phyloP scores from a whole-genome alignment of 2,888 invertebrate species.

The Chalcosyrphus nemorum region DNA sequence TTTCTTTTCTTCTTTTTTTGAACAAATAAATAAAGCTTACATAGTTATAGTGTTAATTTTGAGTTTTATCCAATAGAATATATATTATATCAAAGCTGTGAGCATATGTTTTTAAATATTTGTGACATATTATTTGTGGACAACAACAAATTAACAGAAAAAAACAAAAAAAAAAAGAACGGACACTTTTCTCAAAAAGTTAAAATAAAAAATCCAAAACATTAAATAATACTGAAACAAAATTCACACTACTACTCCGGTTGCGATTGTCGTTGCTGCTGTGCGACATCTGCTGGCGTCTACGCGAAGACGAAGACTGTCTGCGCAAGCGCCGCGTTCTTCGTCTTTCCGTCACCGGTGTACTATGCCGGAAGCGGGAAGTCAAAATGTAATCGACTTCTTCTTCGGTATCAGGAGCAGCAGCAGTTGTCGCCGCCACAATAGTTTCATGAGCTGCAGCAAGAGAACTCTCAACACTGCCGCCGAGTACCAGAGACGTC shows the following conservation, averaged over 20 bases:
- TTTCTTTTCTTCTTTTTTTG: too few relatives aligned
- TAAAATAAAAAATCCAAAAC: conserved; percentile 81
- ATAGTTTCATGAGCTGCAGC: conserved; percentile 66
- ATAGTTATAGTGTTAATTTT: conserved; percentile 21
- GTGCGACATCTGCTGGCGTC: conserved; percentile 66
- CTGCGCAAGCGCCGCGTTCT: conserved; percentile 71
- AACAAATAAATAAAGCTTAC: conserved; percentile 45
- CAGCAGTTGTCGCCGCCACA: conserved; percentile 70
- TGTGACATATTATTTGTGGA: conserved; percentile 60
- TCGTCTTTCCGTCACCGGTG: conserved; percentile 76
- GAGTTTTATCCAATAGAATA: conserved; percentile 8
- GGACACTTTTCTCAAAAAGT: conserved; percentile 27
- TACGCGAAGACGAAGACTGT: conserved; percentile 69
- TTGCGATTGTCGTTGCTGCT: conserved; percentile 66
- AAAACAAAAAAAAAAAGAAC: too few relatives aligned
- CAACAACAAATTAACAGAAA: conserved; percentile 60
- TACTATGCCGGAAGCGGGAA: conserved; percentile 78
- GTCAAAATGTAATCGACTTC: conserved; percentile 76
- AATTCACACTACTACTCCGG: conserved; percentile 76
- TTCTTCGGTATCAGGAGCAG: conserved; percentile 63
- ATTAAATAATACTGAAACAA: conserved; percentile 81
- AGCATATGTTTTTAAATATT: conserved; percentile 56
- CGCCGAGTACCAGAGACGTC: conserved; percentile 46
- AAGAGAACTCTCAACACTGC: conserved; percentile 52
- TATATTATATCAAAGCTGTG: conserved; percentile 43